phyloP scores from a whole-genome alignment of 1,140 invertebrate species.

The Potamilus streckersoni region DNA sequence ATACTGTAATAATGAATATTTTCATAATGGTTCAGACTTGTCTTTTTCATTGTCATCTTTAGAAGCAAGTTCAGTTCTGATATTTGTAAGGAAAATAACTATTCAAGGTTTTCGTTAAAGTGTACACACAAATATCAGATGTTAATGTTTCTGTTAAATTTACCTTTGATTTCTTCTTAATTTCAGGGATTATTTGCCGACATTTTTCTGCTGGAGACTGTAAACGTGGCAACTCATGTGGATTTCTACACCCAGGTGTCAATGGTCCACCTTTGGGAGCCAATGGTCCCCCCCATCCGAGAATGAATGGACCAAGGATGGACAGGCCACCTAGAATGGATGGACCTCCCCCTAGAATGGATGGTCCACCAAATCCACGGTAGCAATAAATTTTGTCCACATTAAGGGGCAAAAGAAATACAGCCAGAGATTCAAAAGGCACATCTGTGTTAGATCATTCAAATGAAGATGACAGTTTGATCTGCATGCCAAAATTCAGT shows the following conservation, averaged over 20 bases:
- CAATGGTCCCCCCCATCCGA: too few relatives aligned
- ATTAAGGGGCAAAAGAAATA: too few relatives aligned
- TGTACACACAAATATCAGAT: not conserved
- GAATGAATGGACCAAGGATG: too few relatives aligned
- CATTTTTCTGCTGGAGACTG: constrained; percentile 54
- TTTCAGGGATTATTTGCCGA: constrained; percentile 39
- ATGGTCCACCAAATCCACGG: too few relatives aligned
- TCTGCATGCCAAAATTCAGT: too few relatives aligned
- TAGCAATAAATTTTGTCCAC: too few relatives aligned
- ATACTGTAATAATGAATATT: not conserved
- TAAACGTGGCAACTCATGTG: constrained; percentile 50
- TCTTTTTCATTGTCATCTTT: not conserved
- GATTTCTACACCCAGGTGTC: constrained; percentile 56
- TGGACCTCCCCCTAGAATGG: too few relatives aligned
- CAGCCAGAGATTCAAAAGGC: too few relatives aligned
- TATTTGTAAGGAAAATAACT: not conserved
- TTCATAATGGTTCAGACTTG: not conserved
- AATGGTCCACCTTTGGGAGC: constrained; percentile 42
- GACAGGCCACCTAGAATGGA: too few relatives aligned
- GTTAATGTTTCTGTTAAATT: constrained; percentile 1
- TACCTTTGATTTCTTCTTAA: constrained; percentile 33
- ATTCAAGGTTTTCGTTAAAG: not conserved
- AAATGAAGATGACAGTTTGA: too few relatives aligned
- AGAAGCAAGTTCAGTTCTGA: constrained; percentile 1
- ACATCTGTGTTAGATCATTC: too few relatives aligned